Conservation (phyloP, 1,140 invertebrate genomes). For the Rhynchophorus ferrugineus region DNA sequence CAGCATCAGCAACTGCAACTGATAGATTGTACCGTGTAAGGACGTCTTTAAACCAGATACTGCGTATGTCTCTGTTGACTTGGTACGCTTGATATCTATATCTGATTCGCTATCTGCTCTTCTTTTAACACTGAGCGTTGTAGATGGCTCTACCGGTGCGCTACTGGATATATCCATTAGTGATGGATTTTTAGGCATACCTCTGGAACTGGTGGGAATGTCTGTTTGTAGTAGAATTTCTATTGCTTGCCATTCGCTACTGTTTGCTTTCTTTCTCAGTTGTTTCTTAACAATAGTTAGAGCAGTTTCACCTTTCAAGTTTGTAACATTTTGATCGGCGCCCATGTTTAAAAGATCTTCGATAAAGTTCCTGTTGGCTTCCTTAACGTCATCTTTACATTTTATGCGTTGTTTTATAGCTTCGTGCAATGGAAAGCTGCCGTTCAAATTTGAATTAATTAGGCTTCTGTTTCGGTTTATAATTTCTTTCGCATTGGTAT, state of each 20-base stretch:
- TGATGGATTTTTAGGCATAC: neutral
- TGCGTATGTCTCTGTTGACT: too few species aligned
- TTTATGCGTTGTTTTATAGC: neutral
- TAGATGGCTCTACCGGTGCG: too few species aligned
- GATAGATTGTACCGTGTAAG: conserved; percentile 18
- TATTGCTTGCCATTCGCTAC: neutral
- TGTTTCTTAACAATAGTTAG: neutral
- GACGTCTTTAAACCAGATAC: conserved; percentile 7
- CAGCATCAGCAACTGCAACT: conserved; percentile 17
- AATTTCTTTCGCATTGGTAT: neutral
- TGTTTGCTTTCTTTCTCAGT: neutral
- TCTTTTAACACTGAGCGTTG: neutral
- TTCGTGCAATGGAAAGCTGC: neutral
- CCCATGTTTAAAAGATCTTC: neutral
- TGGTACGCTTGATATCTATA: too few species aligned
- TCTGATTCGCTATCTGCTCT: neutral
- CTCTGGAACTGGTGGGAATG: neutral
- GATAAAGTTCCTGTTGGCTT: too few species aligned
- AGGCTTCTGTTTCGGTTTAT: neutral
- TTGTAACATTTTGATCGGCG: neutral
- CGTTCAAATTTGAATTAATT: neutral
- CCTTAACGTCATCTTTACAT: neutral
- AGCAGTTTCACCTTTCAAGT: neutral
- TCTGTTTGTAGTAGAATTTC: neutral
- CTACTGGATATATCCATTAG: neutral